Evolutionary conservation across 2,113 vertebrate species (phyloP), one percentile per base, ranked within the genome.

Genomic region (Toxostoma redivivum): DNA sequence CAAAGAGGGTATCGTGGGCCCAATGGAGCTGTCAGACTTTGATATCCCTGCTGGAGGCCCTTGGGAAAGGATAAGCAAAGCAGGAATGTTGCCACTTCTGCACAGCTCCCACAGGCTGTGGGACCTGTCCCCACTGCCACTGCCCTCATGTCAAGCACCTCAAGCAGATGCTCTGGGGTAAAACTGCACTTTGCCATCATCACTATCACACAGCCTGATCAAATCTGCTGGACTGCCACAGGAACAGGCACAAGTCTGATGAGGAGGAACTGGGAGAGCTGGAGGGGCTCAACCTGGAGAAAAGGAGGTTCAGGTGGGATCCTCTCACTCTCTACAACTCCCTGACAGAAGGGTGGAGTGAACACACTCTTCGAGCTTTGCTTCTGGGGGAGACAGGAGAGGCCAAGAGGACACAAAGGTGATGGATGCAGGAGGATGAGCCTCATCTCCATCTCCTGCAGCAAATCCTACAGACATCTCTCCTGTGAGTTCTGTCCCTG

Each of bases 161-260:
- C 64, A 38, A 9, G 31, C 35, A 61, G 88, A 38, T 48, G 47
- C 57, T 81, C 37, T 70, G 82, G 64, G 64, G 10, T 61, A 51
- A 61, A 87, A 38, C 0, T 73, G n/a, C 78, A 9, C 73, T 90
- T 81, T 38, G 20, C 20, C 35, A 50, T 24, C 1, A 1, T 27
- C 53, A 17, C 0, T 3, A 0, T 38, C 7, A 2, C 37, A 23
- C 23, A 60, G 54, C 31, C 31, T 0, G 0, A 7, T 37, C 86
- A 53, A 21, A 19, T 15, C 50, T 78, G 45, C 48, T 77, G 70
- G 42, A 61, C 11, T 2, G 2, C 14, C 19, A 15, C 61, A 50
- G 60, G n/a, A 90, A 31, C n/a, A 40, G 45, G 54, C n/a, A 76
- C 45, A 14, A 25, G 11, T 25, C 33, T 67, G 13, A 60, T n/a